Evolutionary conservation across 2,113 vertebrate genomes (phyloP).

Genomic region (Saccopteryx leptura): DNA sequence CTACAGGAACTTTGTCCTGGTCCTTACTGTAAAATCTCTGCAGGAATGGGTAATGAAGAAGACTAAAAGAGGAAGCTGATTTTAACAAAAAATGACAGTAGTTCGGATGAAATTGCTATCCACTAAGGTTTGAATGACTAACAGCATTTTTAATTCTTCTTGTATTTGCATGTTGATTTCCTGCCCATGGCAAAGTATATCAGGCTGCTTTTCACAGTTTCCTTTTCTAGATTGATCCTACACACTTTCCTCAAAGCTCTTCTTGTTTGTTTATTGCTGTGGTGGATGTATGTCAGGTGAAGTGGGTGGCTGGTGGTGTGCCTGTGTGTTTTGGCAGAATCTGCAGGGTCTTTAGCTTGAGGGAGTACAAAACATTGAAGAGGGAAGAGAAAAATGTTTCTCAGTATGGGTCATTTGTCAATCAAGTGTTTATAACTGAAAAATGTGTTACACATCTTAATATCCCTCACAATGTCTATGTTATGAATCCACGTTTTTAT

Average conservation of each 20-base stretch:
- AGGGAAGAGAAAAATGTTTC: not conserved
- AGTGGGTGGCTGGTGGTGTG: too few species aligned
- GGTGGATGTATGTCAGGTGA: not conserved
- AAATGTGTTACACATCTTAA: conserved; percentile 3
- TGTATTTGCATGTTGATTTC: conserved; percentile 50
- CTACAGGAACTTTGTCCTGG: not conserved
- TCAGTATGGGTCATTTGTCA: not conserved
- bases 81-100: conserved; percentile 52
- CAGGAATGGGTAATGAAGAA: not conserved
- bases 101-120: not conserved
- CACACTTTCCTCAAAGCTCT: not conserved
- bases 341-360: not conserved
- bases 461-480: not conserved
- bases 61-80: not conserved
- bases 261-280: not conserved
- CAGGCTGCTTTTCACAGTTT: not conserved
- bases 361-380: not conserved
- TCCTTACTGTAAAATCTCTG: not conserved
- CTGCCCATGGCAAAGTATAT: conserved; percentile 23
- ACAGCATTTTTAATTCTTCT: conserved; percentile 46
- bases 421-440: not conserved
- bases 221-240: not conserved
- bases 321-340: not conserved
- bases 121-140: conserved; percentile 38
- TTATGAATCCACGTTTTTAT: conserved; percentile 11